Conservation (phyloP, 2,888 invertebrate genomes). For the Ganaspis brasiliensis region DNA sequence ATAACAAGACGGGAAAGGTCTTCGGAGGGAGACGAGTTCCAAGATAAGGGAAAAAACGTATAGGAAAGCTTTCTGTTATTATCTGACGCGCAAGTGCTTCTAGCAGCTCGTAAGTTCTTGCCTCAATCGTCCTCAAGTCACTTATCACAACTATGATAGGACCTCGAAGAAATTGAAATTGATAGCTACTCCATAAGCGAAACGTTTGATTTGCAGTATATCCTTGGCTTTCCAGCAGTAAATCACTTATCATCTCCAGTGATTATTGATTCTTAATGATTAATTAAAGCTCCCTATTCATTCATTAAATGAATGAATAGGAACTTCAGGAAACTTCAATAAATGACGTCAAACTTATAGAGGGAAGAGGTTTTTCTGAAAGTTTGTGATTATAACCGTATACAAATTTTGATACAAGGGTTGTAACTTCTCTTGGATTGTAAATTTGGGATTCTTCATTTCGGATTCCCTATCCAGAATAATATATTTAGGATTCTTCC, state of each 20-base stretch:
- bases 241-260: background rate
- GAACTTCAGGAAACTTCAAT: no score
- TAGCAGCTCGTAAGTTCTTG: conserved; percentile 54
- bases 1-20: conserved; percentile 26
- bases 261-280: background rate
- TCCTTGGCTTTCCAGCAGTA: background rate
- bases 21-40: background rate
- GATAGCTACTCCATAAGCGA: conserved; percentile 59
- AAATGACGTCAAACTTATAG: no score
- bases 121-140: conserved; percentile 56
- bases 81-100: conserved; percentile 49
- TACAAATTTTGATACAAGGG: no score
- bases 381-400: no score
- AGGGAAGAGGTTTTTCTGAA: no score
- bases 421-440: no score
- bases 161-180: conserved; percentile 68
- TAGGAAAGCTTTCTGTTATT: conserved; percentile 50
- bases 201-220: conserved; percentile 7
- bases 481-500: no score
- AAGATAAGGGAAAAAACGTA: conserved; percentile 32
- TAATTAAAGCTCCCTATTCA: no score
- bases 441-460: no score
- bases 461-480: no score
- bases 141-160: conserved; percentile 46
- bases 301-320: no score